phyloP scores from a whole-genome alignment of 2,888 invertebrate species.

The Drosophila paranaensis region DNA sequence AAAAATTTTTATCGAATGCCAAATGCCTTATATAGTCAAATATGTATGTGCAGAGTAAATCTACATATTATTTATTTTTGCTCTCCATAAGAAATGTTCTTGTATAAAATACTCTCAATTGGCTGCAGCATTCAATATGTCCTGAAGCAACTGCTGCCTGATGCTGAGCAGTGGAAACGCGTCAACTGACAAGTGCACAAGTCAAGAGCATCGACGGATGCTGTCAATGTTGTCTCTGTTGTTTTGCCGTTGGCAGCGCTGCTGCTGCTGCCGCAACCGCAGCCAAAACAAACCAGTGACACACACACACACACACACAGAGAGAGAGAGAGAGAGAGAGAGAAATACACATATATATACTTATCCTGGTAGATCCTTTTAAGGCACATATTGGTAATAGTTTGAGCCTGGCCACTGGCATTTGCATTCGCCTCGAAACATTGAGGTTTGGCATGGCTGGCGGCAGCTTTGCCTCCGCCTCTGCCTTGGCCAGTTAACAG shows the following conservation, averaged over 20 bases:
- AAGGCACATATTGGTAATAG: constrained; percentile 33
- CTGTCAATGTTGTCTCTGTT: constrained; percentile 43
- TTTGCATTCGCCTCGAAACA: constrained; percentile 48
- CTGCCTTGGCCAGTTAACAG: constrained; percentile 14
- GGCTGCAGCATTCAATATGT: not conserved
- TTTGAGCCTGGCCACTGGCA: constrained; percentile 39
- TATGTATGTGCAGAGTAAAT: too few species aligned
- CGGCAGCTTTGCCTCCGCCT: constrained; percentile 23
- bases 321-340: too few species aligned
- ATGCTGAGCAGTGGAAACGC: constrained; percentile 23
- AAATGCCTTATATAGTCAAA: too few species aligned
- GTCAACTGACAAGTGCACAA: constrained; percentile 30
- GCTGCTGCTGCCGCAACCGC: constrained; percentile 49
- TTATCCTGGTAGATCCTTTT: constrained; percentile 14
- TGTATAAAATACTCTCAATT: too few species aligned
- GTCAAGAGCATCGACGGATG: constrained; percentile 32
- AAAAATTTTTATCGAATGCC: too few species aligned
- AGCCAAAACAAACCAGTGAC: constrained; percentile 60
- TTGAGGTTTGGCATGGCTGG: constrained; percentile 53
- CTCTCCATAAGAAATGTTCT: too few species aligned
- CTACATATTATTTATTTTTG: too few species aligned
- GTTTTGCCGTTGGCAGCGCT: constrained; percentile 38
- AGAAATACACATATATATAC: not conserved
- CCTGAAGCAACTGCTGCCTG: not conserved
- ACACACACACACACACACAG: constrained; percentile 2